These are phyloP conservation scores for Phylloscopus whistleri DNA, from an alignment of 2,113 vertebrate species.

Conservation along the genomic window DNA sequence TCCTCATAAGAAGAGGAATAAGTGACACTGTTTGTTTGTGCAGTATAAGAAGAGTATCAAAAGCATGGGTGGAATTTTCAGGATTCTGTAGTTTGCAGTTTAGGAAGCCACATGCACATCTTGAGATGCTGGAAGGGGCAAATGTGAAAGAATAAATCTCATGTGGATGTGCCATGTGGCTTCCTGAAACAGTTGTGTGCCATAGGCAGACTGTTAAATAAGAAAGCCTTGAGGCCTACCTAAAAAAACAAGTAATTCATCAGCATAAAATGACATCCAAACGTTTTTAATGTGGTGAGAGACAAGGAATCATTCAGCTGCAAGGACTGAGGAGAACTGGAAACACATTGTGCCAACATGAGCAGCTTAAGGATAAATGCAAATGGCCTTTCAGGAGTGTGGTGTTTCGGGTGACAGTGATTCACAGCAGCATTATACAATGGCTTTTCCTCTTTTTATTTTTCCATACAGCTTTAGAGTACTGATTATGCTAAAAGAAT, in stretches of 20 bases:
- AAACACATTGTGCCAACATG: neutral
- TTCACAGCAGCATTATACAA: neutral
- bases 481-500: neutral
- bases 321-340: neutral
- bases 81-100: neutral
- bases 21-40: neutral
- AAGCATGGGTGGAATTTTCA: neutral
- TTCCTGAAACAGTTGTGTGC: neutral
- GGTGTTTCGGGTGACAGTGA: neutral
- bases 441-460: neutral
- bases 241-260: neutral
- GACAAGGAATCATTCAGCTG: neutral
- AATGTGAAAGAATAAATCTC: neutral
- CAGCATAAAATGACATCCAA: neutral
- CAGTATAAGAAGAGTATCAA: neutral
- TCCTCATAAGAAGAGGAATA: neutral
- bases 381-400: neutral
- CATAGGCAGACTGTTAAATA: neutral
- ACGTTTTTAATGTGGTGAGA: neutral
- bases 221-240: neutral
- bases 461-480: neutral
- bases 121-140: neutral
- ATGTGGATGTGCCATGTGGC: neutral
- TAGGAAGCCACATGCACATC: neutral
- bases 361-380: neutral